Conservation (phyloP, 1,140 invertebrate species). For the Macrosteles quadrilineatus region DNA sequence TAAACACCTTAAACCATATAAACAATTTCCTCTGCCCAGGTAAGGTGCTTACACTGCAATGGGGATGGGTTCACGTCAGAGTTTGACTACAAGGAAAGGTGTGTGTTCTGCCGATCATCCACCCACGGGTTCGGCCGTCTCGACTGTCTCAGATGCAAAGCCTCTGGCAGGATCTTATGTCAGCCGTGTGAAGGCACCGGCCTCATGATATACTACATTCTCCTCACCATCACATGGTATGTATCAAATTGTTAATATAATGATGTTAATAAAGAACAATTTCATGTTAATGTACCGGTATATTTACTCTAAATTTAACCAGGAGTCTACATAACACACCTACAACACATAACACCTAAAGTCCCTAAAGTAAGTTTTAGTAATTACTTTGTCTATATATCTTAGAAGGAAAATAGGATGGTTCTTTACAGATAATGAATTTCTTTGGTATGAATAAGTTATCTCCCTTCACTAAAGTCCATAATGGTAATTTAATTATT, state of each 20-base stretch:
- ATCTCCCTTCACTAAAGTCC: no score
- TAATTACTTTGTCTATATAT: no score
- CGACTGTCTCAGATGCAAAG: constrained; percentile 53
- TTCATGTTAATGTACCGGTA: no score
- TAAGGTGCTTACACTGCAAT: constrained; percentile 51
- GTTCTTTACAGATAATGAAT: no score
- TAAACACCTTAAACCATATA: no score
- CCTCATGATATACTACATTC: constrained; percentile 56
- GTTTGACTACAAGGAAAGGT: constrained; percentile 51
- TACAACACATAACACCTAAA: no score
- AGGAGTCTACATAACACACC: no score
- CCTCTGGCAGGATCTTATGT: constrained; percentile 54
- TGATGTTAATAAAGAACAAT: neutral
- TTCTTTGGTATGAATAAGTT: no score
- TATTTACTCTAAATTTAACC: no score
- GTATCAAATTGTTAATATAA: constrained; percentile 24
- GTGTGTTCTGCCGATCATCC: constrained; percentile 52
- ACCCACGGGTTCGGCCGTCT: constrained; percentile 51
- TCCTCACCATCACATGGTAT: constrained; percentile 56
- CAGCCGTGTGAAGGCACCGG: constrained; percentile 53
- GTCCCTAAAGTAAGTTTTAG: no score
- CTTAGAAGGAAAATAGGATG: no score
- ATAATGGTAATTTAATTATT: no score
- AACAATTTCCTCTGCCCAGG: constrained; percentile 42
- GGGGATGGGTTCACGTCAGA: constrained; percentile 52